phyloP scores from a whole-genome alignment of 92 coral and sea anemone species.

The Bergia puertoricense region DNA sequence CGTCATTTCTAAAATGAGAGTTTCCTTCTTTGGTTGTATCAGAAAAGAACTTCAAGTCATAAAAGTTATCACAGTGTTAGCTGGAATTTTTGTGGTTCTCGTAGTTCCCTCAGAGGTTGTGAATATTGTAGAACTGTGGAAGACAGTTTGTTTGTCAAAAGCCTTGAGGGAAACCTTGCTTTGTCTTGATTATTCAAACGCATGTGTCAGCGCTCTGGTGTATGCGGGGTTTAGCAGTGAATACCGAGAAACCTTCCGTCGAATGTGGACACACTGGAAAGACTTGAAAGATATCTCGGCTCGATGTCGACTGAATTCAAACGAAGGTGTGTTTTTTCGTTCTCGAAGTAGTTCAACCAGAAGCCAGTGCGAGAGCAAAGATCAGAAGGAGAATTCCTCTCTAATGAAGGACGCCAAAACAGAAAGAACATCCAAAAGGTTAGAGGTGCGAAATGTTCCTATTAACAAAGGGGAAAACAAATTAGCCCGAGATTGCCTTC shows the following conservation, averaged over 20 bases:
- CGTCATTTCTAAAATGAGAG: conserved; percentile 20
- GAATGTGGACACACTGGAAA: conserved; percentile 39
- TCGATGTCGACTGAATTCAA: neutral
- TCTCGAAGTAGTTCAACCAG: conserved; percentile 32
- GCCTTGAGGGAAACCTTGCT: conserved; percentile 15
- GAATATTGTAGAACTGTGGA: conserved; percentile 32
- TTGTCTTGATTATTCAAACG: conserved; percentile 28
- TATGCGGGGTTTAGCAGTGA: conserved; percentile 40
- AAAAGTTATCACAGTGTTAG: conserved; percentile 38
- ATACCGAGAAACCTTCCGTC: conserved; percentile 26
- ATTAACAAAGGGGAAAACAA: too few species aligned
- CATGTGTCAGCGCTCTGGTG: conserved; percentile 26
- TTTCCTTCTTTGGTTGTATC: conserved; percentile 35
- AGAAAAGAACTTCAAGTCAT: conserved; percentile 35
- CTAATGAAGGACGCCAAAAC: neutral
- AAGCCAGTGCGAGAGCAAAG: conserved; percentile 34
- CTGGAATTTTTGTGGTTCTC: conserved; percentile 29
- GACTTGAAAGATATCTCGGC: conserved; percentile 37
- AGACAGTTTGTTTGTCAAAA: conserved; percentile 14
- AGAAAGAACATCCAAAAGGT: neutral
- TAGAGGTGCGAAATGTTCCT: neutral
- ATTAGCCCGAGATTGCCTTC: neutral
- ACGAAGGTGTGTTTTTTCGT: conserved; percentile 19
- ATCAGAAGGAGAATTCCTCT: neutral
- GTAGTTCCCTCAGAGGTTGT: conserved; percentile 36